Base-by-base conservation (phyloP, 2,113 vertebrate species). In the Lagopus muta region DNA sequence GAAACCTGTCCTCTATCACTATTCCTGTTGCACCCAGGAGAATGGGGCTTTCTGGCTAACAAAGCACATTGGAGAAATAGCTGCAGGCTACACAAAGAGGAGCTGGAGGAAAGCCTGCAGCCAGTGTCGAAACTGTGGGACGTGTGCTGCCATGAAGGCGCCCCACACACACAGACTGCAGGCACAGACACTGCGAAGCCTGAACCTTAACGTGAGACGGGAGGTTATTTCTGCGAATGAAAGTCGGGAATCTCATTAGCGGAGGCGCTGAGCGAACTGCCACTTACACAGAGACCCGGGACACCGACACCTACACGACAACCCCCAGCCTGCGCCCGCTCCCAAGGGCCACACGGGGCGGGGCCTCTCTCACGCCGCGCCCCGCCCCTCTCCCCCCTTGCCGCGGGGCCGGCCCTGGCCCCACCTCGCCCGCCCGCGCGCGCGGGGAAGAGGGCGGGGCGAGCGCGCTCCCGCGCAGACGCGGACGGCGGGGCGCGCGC, bases 171-270 rank as follows among this genome's bases (percentile, higher is more conserved):
- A 10, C 54, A 55, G 16, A 30, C 52, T 28, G 52, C 52, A 30
- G 28, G 27, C 74, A 58, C 17, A 47, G 80, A 88, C 91, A 75
- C 82, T 52, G 43, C 43, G 60, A 65, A 86, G 55, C 64, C 4
- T 34, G 57, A 86, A 90, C 57, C 65, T 62, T 64, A 83, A 88
- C 17, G 58, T 10, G 54, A 90, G 88, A 67, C 45, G 66, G 38
- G 58, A 86, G 88, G 83, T 67, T 92, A 58, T 86, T 90, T 81
- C 93, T 0, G 0, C 83, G 88, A 91, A 55, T 55, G 82, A 85
- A 91, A 74, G 82, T 86, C 75, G 2, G 79, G 90, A 95, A 94
- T 42, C 60, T 9, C 52, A 80, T 86, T 77, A 93, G 92, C 64
- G 20, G 79, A 91, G 67, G 54, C 60, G 74, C 75, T 55, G 82